Conservation (phyloP, 2,113 vertebrate species). For the Tringa solitaria region DNA sequence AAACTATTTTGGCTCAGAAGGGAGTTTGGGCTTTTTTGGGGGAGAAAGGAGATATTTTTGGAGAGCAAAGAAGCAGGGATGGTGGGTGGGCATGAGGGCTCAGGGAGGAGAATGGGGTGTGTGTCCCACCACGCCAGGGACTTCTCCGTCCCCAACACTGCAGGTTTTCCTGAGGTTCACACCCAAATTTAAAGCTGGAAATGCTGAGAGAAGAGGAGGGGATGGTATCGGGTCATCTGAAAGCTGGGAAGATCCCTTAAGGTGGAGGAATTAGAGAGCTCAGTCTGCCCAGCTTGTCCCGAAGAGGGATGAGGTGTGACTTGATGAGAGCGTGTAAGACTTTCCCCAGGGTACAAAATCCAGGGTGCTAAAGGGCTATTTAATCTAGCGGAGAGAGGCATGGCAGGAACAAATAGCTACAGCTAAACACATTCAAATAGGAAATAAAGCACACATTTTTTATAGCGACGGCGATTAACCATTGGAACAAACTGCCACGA, state of each 20-base stretch:
- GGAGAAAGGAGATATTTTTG: background rate
- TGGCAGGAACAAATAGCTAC: background rate
- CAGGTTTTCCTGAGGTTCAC: background rate
- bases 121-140: rapidly evolving
- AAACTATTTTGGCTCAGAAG: background rate
- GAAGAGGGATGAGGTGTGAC: background rate
- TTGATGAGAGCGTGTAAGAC: background rate
- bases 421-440: background rate
- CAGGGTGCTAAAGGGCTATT: background rate
- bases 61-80: too few species aligned
- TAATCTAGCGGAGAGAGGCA: background rate
- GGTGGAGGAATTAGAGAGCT: background rate
- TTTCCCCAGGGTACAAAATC: background rate
- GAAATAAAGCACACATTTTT: background rate
- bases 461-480: background rate
- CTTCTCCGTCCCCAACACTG: rapidly evolving
- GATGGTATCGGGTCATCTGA: rapidly evolving
- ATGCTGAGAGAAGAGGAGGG: too few species aligned
- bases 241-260: background rate
- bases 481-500: background rate
- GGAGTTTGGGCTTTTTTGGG: background rate
- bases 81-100: background rate
- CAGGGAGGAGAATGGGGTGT: rapidly evolving
- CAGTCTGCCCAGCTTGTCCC: background rate
- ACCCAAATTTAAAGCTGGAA: background rate